Evolutionary conservation across 2,797 vertebrate genomes (phyloP).

Genomic region (Masticophis lateralis): DNA sequence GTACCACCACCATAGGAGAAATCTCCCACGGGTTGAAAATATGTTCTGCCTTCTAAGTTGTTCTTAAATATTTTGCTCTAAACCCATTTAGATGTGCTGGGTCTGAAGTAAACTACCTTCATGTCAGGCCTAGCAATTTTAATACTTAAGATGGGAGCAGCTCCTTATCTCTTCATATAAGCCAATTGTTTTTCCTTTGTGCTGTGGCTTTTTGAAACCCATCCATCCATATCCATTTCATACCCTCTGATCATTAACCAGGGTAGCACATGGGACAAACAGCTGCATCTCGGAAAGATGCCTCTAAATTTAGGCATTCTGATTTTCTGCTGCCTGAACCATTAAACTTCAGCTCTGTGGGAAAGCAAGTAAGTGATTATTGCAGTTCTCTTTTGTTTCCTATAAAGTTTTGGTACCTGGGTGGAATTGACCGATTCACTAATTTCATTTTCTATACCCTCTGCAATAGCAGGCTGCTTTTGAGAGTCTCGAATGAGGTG

Average conservation of each 20-base stretch:
- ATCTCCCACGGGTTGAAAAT: not conserved
- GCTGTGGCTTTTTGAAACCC: not conserved
- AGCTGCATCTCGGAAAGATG: conserved; percentile 60
- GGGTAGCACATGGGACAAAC: conserved; percentile 60
- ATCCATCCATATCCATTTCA: conserved; percentile 50
- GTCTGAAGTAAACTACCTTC: not conserved
- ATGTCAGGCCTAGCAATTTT: too few relatives aligned
- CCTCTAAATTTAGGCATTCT: conserved; percentile 75
- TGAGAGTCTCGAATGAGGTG: not conserved
- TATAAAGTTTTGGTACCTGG: not conserved
- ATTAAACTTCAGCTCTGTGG: conserved; percentile 57
- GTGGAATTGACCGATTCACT: not conserved
- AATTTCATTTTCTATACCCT: not conserved
- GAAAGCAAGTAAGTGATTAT: conserved; percentile 66
- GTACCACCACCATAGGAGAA: not conserved
- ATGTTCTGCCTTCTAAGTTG: not conserved
- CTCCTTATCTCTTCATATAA: not conserved
- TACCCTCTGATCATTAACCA: conserved; percentile 59
- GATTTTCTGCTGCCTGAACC: conserved; percentile 57
- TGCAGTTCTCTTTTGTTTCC: not conserved
- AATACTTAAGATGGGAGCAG: not conserved
- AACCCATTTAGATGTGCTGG: not conserved
- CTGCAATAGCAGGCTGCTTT: not conserved
- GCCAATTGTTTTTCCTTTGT: not conserved
- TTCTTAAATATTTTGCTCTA: not conserved